Percentiles rank a stretch among this genome's conserved stretches.
These are phyloP conservation scores for Sphenodon punctatus DNA, from an alignment of 2,797 vertebrate genomes.

Conservation along the genomic window DNA sequence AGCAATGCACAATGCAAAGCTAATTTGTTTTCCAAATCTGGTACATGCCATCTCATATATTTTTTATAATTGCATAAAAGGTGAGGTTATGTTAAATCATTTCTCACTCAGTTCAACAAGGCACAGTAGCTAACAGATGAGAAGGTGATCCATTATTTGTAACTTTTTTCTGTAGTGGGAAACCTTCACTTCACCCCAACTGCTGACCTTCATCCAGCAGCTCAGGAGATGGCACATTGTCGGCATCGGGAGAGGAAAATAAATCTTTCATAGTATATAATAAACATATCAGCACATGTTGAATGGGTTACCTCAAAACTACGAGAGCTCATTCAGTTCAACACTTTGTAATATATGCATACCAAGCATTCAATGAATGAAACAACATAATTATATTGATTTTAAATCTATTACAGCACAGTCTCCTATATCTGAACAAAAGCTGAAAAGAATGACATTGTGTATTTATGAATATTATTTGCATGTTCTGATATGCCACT, in stretches of 20 bases:
- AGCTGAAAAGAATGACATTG: too few species aligned
- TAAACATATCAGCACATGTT: not conserved
- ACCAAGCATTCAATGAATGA: not conserved
- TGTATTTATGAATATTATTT: too few species aligned
- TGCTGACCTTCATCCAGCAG: not conserved
- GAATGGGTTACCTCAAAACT: not conserved
- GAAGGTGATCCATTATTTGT: not conserved
- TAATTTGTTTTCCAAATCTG: constrained; percentile 56
- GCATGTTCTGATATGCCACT: too few species aligned
- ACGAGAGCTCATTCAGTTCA: not conserved
- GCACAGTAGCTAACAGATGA: constrained; percentile 16
- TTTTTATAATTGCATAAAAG: constrained; percentile 46
- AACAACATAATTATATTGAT: not conserved
- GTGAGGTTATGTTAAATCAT: constrained; percentile 38
- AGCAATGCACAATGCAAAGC: constrained; percentile 12
- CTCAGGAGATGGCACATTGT: not conserved
- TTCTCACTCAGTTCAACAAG: constrained; percentile 32
- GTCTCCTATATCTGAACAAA: too few species aligned
- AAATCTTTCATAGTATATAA: not conserved
- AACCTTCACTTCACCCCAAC: not conserved
- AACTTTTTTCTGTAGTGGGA: constrained; percentile 7
- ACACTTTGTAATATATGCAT: not conserved
- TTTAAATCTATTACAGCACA: not conserved
- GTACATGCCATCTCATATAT: constrained; percentile 43
- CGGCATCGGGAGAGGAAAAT: not conserved